Base-by-base conservation (phyloP, 2,797 vertebrate genomes). In the Coregonus suidteri region DNA sequence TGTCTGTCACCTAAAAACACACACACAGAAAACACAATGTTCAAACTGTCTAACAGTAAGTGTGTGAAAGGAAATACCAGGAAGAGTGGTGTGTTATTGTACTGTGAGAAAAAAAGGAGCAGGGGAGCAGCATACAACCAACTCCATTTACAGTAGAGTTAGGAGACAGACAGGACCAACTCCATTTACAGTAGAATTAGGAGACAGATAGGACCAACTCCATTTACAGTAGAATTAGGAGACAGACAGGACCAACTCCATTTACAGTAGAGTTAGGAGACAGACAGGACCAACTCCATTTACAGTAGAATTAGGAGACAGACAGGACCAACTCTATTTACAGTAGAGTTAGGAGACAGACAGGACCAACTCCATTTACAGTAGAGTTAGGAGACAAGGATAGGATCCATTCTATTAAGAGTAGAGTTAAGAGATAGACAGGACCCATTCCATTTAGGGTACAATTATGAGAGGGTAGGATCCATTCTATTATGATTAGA, bases 1-100 rank as follows among this genome's bases (percentile, higher is more conserved):
- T 97, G 79, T 96, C 96, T 18, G 94, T 90, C 41, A 91, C 88
- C 96, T 97, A 83, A 51, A 87, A 92, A 83, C 47, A 78, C 6
- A 73, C 3, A 78, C 6, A 73, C 3, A 16, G 25, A 51, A 20
- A 14, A 80, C 62, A 20, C 41, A 78, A 25, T 13, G 4, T 68
- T 13, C 7, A 7, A 6, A 34, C 3, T n/a, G 5, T 37, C 34
- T 18, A 47, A 71, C 20, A 51, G n/a, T 34, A 47, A 47, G 41
- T 59, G 18, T 59, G 56, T 59, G 56, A 6, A n/a, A 18, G 18
- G 18, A 59, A 59, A 18, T 59, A 59, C n/a, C 41, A 47, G 41
- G 41, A 20, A 59, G n/a, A 59, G 56, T 6, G n/a, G 56, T 18
- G 56, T 59, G 56, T 18, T 59, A n/a, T 18, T 18, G n/a, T 13